These are phyloP conservation scores for Sitta europaea DNA, from an alignment of 2,113 vertebrate genomes.

Conservation along the genomic window DNA sequence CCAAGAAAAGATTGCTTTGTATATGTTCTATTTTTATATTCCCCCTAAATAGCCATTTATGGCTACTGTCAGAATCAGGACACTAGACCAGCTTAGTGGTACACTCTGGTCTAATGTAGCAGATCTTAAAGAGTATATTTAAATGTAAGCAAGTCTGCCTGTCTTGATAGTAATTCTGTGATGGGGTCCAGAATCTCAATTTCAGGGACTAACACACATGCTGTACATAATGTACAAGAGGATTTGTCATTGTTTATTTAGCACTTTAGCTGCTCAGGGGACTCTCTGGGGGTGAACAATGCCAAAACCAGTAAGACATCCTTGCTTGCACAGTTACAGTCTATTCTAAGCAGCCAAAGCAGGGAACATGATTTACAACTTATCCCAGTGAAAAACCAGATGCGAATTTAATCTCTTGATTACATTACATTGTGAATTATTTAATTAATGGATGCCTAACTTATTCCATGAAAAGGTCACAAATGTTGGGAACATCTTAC, in stretches of 20 bases:
- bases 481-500: conserved; percentile 14
- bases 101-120: not conserved
- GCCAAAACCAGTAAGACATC: conserved; percentile 26
- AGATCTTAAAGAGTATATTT: not conserved
- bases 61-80: conserved; percentile 3
- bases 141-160: conserved; percentile 34
- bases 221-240: conserved; percentile 50
- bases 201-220: conserved; percentile 24
- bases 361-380: conserved; percentile 56
- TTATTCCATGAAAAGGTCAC: conserved; percentile 56
- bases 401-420: conserved; percentile 65
- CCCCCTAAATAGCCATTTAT: not conserved
- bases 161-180: conserved; percentile 34
- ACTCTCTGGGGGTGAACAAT: conserved; percentile 7
- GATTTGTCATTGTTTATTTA: conserved; percentile 65
- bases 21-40: not conserved
- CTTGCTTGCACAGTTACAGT: not conserved
- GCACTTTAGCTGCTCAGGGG: conserved; percentile 46
- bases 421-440: conserved; percentile 62
- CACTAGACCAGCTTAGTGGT: not conserved
- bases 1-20: not conserved
- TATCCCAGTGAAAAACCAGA: conserved; percentile 52
- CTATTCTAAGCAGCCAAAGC: conserved; percentile 21
- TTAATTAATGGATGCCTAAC: conserved; percentile 63
- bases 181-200: conserved; percentile 13